These are phyloP conservation scores for Nasonia giraulti DNA, from an alignment of 1,140 invertebrate genomes.

Conservation along the genomic window DNA sequence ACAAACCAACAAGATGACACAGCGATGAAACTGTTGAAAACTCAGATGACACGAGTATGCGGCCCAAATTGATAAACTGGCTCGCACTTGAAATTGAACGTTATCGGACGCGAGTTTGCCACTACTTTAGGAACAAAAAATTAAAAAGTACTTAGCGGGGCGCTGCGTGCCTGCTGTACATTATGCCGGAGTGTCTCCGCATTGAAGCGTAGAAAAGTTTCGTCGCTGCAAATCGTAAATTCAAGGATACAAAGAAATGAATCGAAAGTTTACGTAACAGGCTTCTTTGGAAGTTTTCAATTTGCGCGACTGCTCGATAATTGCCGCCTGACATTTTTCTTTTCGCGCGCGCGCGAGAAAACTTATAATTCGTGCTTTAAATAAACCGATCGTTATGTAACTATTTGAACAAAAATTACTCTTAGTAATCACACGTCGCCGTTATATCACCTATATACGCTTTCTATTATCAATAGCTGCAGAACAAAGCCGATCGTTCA, in stretches of 20 bases:
- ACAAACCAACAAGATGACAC: no score
- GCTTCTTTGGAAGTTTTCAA: constrained; percentile 7
- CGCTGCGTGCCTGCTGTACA: not conserved
- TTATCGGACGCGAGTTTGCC: not conserved
- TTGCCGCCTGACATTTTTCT: not conserved
- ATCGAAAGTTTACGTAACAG: constrained; percentile 7
- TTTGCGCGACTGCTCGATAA: not conserved
- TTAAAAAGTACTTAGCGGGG: constrained; percentile 7
- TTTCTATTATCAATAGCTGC: not conserved
- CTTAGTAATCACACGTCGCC: not conserved
- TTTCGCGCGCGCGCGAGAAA: not conserved
- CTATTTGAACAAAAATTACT: not conserved
- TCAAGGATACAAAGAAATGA: constrained; percentile 11
- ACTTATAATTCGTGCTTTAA: not conserved
- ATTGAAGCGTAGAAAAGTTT: constrained; percentile 17
- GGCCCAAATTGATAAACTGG: no score
- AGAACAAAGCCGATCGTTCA: not conserved
- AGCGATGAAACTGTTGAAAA: no score
- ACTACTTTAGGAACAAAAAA: not conserved
- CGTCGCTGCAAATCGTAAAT: not conserved
- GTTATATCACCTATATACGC: not conserved
- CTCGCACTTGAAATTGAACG: not conserved
- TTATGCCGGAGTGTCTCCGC: not conserved
- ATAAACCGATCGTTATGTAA: not conserved
- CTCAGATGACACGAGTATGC: no score